Evolutionary conservation across 92 coral and sea anemone genomes (phyloP), one percentile per base, ranked within the genome.

Genomic region (Galaxea fascicularis): DNA sequence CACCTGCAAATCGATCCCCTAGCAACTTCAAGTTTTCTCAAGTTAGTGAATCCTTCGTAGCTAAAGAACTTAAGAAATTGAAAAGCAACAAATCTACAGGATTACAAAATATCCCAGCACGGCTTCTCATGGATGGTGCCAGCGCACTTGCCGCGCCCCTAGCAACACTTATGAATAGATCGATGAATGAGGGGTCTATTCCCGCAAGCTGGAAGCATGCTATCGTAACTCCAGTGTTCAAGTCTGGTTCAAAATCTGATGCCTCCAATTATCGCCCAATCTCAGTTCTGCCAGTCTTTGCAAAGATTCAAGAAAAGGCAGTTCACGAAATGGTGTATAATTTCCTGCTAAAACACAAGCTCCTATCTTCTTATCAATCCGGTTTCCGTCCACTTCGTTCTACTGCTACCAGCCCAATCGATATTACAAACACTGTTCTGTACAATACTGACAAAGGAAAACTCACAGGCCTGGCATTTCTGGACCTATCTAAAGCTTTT

Each of bases 41-140:
- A 49, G 60, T 81, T 24, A 31, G 64, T 39, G 91, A 88, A 62
- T 21, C 77, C 41, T 82, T 65, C 82, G 84, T 88, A 44, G 56
- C 77, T 51, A 49, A 81, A 27, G 86, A 81, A 68, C 77, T 81
- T 28, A 70, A 69, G 69, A 81, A 70, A 21, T 11, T 88, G 20
- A 70, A 88, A 67, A 68, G 64, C 51, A 74, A 77, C 65, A 85
- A 85, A 85, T 85, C 89, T 22, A 78, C 93, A 71, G 82, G 93
- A 14, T 26, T 89, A 51, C 28, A 44, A 0, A 57, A 89, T 65
- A 89, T 89, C 18, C 93, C 93, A 25, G 89, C 93, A 47, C 73
- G 84, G 30, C 87, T 88, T 31, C 79, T 88, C 62, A 88, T 82
- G 71, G 91, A 88, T 49, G 91, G 89, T 64, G 49, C 77, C 56